Evolutionary conservation across 1,140 invertebrate genomes (phyloP), one percentile per base, ranked within the genome.

Genomic region (Leptinotarsa lineolata): DNA sequence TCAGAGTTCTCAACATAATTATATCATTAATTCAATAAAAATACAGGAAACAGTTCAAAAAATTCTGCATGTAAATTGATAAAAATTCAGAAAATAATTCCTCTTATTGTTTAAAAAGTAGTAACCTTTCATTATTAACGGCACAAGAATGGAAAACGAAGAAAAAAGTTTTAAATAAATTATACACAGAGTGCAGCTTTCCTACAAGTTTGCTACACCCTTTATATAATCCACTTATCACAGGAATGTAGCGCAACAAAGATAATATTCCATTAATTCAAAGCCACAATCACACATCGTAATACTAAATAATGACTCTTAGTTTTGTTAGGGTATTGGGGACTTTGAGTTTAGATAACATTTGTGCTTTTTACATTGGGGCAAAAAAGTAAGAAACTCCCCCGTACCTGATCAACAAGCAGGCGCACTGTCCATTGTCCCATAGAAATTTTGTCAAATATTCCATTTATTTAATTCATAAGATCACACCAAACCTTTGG

Each of bases 1-100:
- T 77, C 54, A 78, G 74, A 76, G 76, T 65, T 74, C 44, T 73
- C 72, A 75, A 75, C 71, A 73, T 72, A 75, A 75, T 75, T 30
- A 69, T 69, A 69, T 66, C 48, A 54, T 54, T 54, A 54, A 16
- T 54, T 54, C 48, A 6, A 4, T 16, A 54, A 54, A 54, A 54
- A 54, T 54, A 69, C 54, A 69, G 68, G 22, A 69, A 69, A 69
- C 58, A 48, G 13, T 58, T 58, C 15, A 59, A 69, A 66, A 66
- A 66, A 15, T 30, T 66, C 64, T 21, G 60, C 22, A 18, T 54
- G 15, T 22, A 24, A 46, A 70, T 21, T n/a, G n/a, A 58, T 54
- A 44, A 63, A 71, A 70, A 70, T 22, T 63, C 44, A 39, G n/a
- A 63, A 60, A 59, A 60, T 71, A 63, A 72, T 48, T 48, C 16